Evolutionary conservation across 2,113 vertebrate species (phyloP), one percentile per base, ranked within the genome.

Genomic region (Forbesichthys agassizii): DNA sequence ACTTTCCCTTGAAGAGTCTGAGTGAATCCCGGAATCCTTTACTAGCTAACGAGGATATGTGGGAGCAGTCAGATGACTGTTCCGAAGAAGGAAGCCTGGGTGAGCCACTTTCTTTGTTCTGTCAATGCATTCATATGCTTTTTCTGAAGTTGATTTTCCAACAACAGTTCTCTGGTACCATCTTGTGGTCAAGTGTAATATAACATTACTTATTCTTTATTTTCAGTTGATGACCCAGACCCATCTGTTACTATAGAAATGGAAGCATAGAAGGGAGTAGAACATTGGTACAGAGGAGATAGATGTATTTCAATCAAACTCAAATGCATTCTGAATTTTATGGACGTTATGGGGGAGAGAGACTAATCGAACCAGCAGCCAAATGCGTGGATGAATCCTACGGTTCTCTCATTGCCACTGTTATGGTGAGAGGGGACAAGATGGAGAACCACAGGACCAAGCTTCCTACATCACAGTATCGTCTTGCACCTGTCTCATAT

Each of bases 21-120:
- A 94, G 80, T 69, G 96, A 98, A 75, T 95, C 94, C 46, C 94
- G 80, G 64, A 98, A 98, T 68, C 95, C 95, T 7, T 86, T 99
- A 64, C 87, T 98, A 73, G 92, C 94, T 66, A 93, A 91, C 46
- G 95, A 96, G 83, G 94, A 95, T 80, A 93, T 93, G 73, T 98
- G 96, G 96, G 94, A 95, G 73, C 96, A 98, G 72, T 91, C 90
- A 8, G 87, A 88, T 48, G 93, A 93, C 2, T 82, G 88, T 48
- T 90, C 94, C 47, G 95, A 97, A 14, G 94, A 96, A 66, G 96
- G 95, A 61, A 92, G 76, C 79, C 80, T 80, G 56, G 94, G 97
- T 99, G 88, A 94, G 93, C 73, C 20, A 54, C 16, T 52, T 77
- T 27, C 54, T 42, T 58, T 57, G 49, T 16, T 61, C 27, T 57